Evolutionary conservation across 2,113 vertebrate species (phyloP).

Genomic region (Bufo gargarizans): DNA sequence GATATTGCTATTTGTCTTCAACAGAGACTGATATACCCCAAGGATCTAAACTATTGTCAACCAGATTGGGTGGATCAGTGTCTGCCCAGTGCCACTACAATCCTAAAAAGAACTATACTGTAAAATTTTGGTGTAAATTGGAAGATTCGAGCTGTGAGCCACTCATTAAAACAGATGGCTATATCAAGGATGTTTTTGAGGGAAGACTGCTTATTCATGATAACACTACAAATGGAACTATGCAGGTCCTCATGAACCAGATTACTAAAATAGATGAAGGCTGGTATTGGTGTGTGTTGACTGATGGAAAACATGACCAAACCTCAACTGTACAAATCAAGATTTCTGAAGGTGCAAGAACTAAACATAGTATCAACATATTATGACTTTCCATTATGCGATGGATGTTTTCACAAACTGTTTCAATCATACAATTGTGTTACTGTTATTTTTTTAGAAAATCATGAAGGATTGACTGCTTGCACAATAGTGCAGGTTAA

Average conservation of each 20-base stretch:
- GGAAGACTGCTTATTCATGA: conserved; percentile 66
- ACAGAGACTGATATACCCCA: conserved; percentile 62
- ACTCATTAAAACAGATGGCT: conserved; percentile 56
- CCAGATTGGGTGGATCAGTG: conserved; percentile 64
- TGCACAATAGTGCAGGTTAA: fast-evolving
- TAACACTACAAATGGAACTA: conserved; percentile 23
- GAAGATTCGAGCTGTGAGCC: fast-evolving
- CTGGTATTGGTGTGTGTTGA: conserved; percentile 74
- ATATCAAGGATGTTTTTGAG: fast-evolving
- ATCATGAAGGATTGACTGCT: conserved; percentile 50
- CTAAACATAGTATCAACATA: background rate
- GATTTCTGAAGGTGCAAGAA: conserved; percentile 66
- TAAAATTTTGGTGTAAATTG: conserved; percentile 71
- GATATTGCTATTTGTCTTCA: conserved; percentile 38
- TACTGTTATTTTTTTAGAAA: conserved; percentile 60
- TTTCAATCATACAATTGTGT: background rate
- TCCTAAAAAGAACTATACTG: fast-evolving
- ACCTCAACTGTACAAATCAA: conserved; percentile 62
- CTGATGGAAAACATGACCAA: conserved; percentile 27
- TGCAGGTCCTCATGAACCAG: conserved; percentile 69
- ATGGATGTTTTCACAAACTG: background rate
- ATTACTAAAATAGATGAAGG: conserved; percentile 64
- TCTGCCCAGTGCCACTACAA: conserved; percentile 66
- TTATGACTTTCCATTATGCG: background rate
- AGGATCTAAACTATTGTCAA: conserved; percentile 50